Percentiles rank a stretch among this genome's conserved stretches.
Evolutionary conservation across 2,797 vertebrate genomes (phyloP).

Genomic region (Acrocephalus scirpaceus): DNA sequence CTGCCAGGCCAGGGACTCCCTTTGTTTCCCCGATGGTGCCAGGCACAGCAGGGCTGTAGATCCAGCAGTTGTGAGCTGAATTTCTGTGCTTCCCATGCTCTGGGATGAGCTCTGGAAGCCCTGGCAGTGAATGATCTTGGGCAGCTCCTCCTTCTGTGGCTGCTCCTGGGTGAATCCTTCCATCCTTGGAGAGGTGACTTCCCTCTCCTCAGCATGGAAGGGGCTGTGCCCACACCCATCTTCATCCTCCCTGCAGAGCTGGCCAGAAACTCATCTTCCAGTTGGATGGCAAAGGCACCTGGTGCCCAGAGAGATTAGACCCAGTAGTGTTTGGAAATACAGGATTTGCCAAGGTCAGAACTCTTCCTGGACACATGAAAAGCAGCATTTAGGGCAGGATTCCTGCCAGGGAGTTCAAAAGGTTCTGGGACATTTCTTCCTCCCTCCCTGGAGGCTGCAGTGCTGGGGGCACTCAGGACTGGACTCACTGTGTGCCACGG

Average conservation of each 20-base stretch:
- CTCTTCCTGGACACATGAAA: not conserved
- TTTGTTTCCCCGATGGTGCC: not conserved
- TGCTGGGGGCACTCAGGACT: not conserved
- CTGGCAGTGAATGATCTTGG: not conserved
- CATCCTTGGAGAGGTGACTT: not conserved
- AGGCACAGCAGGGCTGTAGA: not conserved
- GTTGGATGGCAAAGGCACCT: not conserved
- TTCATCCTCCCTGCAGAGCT: not conserved
- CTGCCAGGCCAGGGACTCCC: not conserved
- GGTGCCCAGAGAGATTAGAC: not conserved
- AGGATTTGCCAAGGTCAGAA: not conserved
- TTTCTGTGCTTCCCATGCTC: rapidly evolving
- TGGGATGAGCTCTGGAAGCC: not conserved
- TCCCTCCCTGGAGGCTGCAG: not conserved
- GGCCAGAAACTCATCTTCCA: not conserved
- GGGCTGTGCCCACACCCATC: not conserved
- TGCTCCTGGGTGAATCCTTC: rapidly evolving
- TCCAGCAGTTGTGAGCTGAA: not conserved
- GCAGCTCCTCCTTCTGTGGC: not conserved
- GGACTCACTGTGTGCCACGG: not conserved
- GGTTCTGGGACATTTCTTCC: not conserved
- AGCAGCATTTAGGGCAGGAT: not conserved
- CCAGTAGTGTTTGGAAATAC: rapidly evolving
- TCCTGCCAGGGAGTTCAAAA: not conserved
- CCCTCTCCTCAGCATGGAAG: rapidly evolving